Evolutionary conservation across 2,888 invertebrate genomes (phyloP).

Genomic region (Ornithoptera alexandrae): DNA sequence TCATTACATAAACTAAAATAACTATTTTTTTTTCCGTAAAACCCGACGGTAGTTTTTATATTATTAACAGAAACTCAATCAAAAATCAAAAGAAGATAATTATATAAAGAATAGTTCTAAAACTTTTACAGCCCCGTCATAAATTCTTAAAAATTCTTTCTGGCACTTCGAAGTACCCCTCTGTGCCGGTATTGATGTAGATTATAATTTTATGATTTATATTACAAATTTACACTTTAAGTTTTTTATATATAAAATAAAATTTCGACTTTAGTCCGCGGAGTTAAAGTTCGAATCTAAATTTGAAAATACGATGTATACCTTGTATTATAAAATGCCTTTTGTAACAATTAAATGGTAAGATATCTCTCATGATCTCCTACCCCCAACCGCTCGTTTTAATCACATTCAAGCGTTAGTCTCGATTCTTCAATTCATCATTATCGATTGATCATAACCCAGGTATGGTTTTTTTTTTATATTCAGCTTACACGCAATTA

Average conservation of each 20-base stretch:
- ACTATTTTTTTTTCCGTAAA: too few species aligned
- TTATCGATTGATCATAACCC: constrained; percentile 53
- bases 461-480: constrained; percentile 33
- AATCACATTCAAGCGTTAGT: constrained; percentile 56
- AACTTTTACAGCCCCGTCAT: too few species aligned
- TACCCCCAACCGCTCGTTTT: constrained; percentile 58
- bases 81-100: too few species aligned
- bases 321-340: constrained; percentile 20
- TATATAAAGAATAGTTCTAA: too few species aligned
- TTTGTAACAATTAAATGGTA: constrained; percentile 28
- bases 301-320: neutral
- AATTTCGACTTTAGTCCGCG: constrained; percentile 22
- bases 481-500: neutral
- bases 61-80: too few species aligned
- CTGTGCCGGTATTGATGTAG: constrained; percentile 57
- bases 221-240: constrained; percentile 6
- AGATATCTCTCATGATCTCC: constrained; percentile 50
- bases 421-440: constrained; percentile 46
- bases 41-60: too few species aligned
- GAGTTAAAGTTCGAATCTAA: neutral
- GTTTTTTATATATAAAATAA: neutral
- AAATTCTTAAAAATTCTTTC: constrained; percentile 52
- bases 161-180: constrained; percentile 60
- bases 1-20: too few species aligned
- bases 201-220: constrained; percentile 39